These are phyloP conservation scores for Cheilosia variabilis DNA, from an alignment of 2,888 invertebrate species.

Conservation along the genomic window DNA sequence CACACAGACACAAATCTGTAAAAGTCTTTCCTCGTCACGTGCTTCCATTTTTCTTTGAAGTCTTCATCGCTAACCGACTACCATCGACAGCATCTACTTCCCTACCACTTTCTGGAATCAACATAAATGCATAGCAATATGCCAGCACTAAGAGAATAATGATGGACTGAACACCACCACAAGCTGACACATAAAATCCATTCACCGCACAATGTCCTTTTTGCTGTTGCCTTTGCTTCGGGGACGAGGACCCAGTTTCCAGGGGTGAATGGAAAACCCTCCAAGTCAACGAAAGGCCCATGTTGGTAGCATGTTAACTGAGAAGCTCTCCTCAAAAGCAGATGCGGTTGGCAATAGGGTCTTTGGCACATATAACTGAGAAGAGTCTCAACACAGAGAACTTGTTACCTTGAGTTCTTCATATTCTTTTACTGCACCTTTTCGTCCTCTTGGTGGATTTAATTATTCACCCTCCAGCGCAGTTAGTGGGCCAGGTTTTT, in stretches of 20 bases:
- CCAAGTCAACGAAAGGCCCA: slow-evolving; percentile 38
- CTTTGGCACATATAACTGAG: neutral
- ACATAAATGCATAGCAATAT: slow-evolving; percentile 24
- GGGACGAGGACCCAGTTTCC: neutral
- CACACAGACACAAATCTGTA: too few species aligned
- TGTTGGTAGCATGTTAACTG: slow-evolving; percentile 39
- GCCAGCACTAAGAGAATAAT: slow-evolving; percentile 17
- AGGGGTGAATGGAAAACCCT: slow-evolving; percentile 5
- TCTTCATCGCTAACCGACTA: neutral
- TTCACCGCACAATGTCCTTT: slow-evolving; percentile 39
- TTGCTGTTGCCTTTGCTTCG: slow-evolving; percentile 20
- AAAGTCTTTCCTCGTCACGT: too few species aligned
- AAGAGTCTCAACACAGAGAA: slow-evolving; percentile 21
- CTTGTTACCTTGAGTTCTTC: slow-evolving; percentile 23
- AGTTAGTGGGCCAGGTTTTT: slow-evolving; percentile 8
- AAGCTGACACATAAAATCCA: slow-evolving; percentile 15
- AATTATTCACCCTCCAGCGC: slow-evolving; percentile 47
- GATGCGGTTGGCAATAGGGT: slow-evolving; percentile 8
- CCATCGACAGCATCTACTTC: neutral
- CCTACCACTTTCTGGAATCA: slow-evolving; percentile 15
- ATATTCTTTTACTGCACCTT: slow-evolving; percentile 7
- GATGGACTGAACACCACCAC: slow-evolving; percentile 46
- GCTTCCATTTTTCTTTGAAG: too few species aligned
- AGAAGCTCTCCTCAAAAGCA: slow-evolving; percentile 38
- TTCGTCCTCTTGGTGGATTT: slow-evolving; percentile 47